Base-by-base conservation (phyloP, 2,113 vertebrate species). In the Toxotes chatareus region DNA sequence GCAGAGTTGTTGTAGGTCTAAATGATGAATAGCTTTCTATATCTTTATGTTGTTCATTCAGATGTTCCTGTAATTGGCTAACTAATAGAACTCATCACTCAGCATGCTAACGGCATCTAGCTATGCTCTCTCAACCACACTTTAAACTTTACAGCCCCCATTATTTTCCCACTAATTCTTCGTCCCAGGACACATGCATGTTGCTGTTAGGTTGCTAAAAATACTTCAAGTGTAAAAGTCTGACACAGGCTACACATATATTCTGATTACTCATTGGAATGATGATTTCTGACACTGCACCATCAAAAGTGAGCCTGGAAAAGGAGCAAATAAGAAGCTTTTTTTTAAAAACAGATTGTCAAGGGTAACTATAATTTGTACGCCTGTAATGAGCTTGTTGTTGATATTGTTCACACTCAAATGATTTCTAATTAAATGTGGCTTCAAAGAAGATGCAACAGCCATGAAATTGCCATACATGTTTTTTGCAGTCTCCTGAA, bases 31-130 rank as follows among this genome's bases (percentile, higher is more conserved):
- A 63, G 60, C 77, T 77, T 68, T 40, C 53, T 62, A 19, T 71
- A 62, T 67, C 49, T 63, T 61, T 69, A 61, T 80, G 59, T 79
- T 79, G 79, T 84, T 85, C 87, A 80, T 79, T 92, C 80, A 81
- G 53, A 86, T 86, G 72, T 83, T 76, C 55, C 46, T 66, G 75
- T 91, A 90, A 92, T 90, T 91, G 86, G 51, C 55, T 21, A 46
- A 71, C 82, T 87, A 92, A 89, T 86, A 89, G 64, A 88, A 86
- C 46, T 88, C 81, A 92, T 93, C 78, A 87, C 34, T 93, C 91
- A 93, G 12, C 16, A 53, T 14, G 3, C 16, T 13, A 70, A 67
- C 67, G 34, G 49, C 57, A 60, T 9, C 56, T 4, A n/a, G 47
- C 69, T 38, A 17, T 49, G 49, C 49, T 65, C 80, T 23, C 55